Conservation (phyloP, 2,888 invertebrate genomes). For the Yponomeuta evonymella region DNA sequence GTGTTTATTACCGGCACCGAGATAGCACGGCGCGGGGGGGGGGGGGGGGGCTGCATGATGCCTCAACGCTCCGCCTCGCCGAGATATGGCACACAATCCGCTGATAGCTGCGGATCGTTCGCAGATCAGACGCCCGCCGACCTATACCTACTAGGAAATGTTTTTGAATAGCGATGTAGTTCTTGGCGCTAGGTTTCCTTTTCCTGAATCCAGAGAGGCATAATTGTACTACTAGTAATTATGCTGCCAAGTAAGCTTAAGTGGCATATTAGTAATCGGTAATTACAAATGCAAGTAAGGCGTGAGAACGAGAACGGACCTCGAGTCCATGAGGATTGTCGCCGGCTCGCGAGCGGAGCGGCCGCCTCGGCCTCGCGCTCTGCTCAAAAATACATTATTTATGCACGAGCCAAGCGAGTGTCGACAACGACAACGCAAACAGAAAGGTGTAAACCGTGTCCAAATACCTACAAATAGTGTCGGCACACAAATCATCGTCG, state of each 20-base stretch:
- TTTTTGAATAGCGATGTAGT: background rate
- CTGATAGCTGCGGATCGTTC: background rate
- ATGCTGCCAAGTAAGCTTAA: background rate
- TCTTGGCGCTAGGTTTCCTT: background rate
- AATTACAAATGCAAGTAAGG: constrained; percentile 1
- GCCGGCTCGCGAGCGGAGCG: background rate
- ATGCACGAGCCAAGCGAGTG: background rate
- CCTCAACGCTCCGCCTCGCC: background rate
- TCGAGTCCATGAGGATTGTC: background rate
- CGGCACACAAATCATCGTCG: constrained; percentile 5
- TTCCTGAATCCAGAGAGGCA: background rate
- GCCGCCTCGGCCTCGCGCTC: background rate
- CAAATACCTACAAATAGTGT: constrained; percentile 4
- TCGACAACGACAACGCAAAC: constrained; percentile 6
- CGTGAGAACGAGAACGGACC: constrained; percentile 1
- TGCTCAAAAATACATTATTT: background rate
- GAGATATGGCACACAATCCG: background rate
- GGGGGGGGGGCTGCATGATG: background rate
- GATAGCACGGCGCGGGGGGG: background rate
- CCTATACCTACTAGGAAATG: background rate
- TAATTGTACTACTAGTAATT: background rate
- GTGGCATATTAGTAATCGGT: background rate
- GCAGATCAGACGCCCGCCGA: background rate
- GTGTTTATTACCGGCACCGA: constrained; percentile 3
- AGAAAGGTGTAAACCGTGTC: constrained; percentile 10